Evolutionary conservation across 2,113 vertebrate species (phyloP).

Genomic region (Myotis yumanensis): DNA sequence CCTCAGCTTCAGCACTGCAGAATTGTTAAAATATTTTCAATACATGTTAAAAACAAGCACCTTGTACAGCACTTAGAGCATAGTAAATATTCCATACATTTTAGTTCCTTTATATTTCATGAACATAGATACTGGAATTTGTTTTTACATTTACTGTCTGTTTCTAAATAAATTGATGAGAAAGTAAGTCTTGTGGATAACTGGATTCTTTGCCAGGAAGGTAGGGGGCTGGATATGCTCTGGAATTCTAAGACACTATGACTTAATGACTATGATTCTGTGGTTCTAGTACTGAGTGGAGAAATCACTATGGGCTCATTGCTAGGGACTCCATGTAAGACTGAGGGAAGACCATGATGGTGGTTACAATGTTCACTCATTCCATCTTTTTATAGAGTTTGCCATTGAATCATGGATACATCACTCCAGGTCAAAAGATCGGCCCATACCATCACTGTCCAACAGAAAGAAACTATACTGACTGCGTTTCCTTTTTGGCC

Average conservation of each 20-base stretch:
- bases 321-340: conserved; percentile 23
- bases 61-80: not conserved
- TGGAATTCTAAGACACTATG: conserved; percentile 67
- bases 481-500: conserved; percentile 59
- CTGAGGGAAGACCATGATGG: conserved; percentile 22
- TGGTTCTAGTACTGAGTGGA: not conserved
- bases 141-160: not conserved
- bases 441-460: not conserved
- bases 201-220: not conserved
- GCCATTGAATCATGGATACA: conserved; percentile 45
- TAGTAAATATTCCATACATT: not conserved
- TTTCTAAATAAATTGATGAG: not conserved
- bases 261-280: conserved; percentile 56
- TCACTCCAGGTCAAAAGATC: not conserved
- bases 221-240: not conserved
- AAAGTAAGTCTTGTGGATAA: not conserved
- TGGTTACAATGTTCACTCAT: not conserved
- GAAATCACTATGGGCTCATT: not conserved
- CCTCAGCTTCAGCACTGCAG: not conserved
- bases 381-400: not conserved
- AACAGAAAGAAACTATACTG: conserved; percentile 2
- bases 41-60: not conserved
- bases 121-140: not conserved
- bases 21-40: not conserved
- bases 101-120: not conserved